phyloP scores from a whole-genome alignment of 64 coral and sea anemone species.

The Stichodactyla helianthus region DNA sequence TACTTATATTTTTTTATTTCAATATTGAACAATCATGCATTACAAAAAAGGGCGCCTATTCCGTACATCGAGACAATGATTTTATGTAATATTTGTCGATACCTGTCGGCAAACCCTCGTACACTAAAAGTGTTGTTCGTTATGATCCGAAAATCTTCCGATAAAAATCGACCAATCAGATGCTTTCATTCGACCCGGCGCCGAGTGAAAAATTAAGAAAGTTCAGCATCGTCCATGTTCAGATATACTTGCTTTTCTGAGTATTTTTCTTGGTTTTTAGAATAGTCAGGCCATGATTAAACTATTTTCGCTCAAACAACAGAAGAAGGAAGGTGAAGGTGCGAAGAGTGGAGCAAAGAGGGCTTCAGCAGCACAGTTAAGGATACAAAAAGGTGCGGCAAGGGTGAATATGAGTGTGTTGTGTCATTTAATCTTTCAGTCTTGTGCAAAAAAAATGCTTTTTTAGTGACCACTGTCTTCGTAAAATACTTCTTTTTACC shows the following conservation, averaged over 20 bases:
- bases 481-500: background rate
- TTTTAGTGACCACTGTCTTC: background rate
- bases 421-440: background rate
- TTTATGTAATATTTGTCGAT: background rate
- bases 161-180: conserved; percentile 70
- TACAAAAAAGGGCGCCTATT: background rate
- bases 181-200: conserved; percentile 30
- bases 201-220: conserved; percentile 68
- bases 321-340: conserved; percentile 98
- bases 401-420: conserved; percentile 1
- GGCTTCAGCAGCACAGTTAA: conserved; percentile 95
- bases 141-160: conserved; percentile 37
- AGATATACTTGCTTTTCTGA: conserved; percentile 20
- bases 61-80: background rate
- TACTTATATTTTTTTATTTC: too few relatives aligned
- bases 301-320: conserved; percentile 96
- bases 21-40: too few relatives aligned
- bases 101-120: background rate
- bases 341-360: conserved; percentile 87
- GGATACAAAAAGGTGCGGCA: conserved; percentile 96
- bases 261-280: conserved; percentile 5
- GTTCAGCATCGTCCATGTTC: conserved; percentile 53
- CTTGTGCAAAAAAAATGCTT: conserved; percentile 5
- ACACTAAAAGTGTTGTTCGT: background rate
- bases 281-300: conserved; percentile 87